These are phyloP conservation scores for Mercenaria mercenaria DNA, from an alignment of 1,140 invertebrate genomes.

Conservation along the genomic window DNA sequence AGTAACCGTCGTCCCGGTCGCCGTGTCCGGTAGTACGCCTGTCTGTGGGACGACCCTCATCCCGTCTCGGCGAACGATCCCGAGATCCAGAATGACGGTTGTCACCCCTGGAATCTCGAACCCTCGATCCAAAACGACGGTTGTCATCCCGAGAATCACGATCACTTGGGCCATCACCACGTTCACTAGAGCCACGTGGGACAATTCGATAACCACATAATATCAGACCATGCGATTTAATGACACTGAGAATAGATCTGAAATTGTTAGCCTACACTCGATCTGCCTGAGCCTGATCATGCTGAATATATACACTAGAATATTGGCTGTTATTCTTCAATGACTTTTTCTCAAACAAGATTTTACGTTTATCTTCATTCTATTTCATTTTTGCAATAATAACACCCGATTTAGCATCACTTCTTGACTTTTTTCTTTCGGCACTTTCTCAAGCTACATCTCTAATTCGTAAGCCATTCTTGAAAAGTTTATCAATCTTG, in stretches of 20 bases:
- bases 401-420: background rate
- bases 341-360: background rate
- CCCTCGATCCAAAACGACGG: no score
- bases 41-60: no score
- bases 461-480: background rate
- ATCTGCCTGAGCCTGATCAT: background rate
- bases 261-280: background rate
- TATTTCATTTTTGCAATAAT: background rate
- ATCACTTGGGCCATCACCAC: no score
- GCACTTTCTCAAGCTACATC: background rate
- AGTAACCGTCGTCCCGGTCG: no score
- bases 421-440: background rate
- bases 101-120: no score
- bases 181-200: background rate
- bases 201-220: no score
- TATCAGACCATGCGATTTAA: background rate
- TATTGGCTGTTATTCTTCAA: background rate
- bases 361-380: background rate
- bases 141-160: background rate
- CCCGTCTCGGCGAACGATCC: no score
- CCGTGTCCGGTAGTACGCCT: no score
- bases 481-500: background rate
- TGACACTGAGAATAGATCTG: background rate
- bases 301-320: background rate
- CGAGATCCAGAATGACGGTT: no score